Evolutionary conservation across 2,888 invertebrate genomes (phyloP), one percentile per base, ranked within the genome.

Genomic region (Scaptomyza tumidula): DNA sequence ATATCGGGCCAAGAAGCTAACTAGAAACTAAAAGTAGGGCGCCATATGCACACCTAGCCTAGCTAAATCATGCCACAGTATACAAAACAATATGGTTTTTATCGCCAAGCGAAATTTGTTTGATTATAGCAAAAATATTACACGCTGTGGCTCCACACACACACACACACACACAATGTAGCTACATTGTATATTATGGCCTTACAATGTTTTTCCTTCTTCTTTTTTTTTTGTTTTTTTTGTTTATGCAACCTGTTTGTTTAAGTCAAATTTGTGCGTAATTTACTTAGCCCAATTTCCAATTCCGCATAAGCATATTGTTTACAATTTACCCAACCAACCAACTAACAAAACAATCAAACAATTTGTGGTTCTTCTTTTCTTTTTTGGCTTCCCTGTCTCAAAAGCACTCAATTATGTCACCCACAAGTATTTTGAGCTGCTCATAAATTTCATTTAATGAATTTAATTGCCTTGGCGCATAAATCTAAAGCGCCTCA

Each of bases 401-500:
- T 9, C 13, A 11, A 9, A 33, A 41, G 31, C 54, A 46, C 48
- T 63, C 71, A 80, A 86, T 86, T 86, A 84, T 84, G 89, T 84
- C 84, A 84, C 89, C 89, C 89, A 55, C 74, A 70, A 77, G 65
- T 70, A 71, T 72, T 64, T 64, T 54, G 71, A 69, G 62, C 45
- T 43, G 70, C 68, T 60, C 88, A 88, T 88, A 82, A 82, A 86
- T 82, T 71, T 71, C 71, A 72, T 82, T 86, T 76, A 82, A 86
- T 76, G 76, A 87, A 84, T 89, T 88, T 87, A 87, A 88, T 88
- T 88, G 85, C 69, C 87, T 71, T 50, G 43, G 24, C 73, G 67
- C 85, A 85, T 89, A 85, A 85, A 85, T 88, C 85, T 87, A 76
- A 78, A 78, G 82, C 88, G 89, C 87, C 50, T 85, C 82, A 78